Evolutionary conservation across 2,797 vertebrate genomes (phyloP), one percentile per base, ranked within the genome.

Genomic region (Aselliscus stoliczkanus): DNA sequence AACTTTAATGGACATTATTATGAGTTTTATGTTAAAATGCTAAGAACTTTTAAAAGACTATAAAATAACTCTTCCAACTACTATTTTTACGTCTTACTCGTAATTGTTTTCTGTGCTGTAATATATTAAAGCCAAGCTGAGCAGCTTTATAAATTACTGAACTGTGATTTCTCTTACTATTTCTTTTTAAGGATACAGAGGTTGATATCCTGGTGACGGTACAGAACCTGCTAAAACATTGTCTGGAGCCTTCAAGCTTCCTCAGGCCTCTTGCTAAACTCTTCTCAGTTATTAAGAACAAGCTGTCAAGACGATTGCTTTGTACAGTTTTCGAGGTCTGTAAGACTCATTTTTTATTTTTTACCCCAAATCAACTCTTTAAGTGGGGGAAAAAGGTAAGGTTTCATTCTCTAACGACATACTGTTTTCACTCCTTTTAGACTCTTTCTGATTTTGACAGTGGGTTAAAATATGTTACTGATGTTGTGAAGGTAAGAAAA

Each of bases 201-300:
- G 97, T 99, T 56, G 99, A 99, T 96, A 99, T 99, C 97, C 98
- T 99, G 96, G 98, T 99, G 97, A 99, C 99, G 0, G 97, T 99
- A 14, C 99, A 99, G 98, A 99, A 99, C 97, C 98, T 99, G 88
- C 97, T 99, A 96, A 99, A 97, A 29, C 99, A 99, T 88, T 99
- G 99, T 95, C 96, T 96, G 81, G 98, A 99, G 62, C 98, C 99
- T 7, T 69, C 98, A 0, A 94, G 83, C 75, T 99, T 99, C 98
- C 99, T 99, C 96, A 99, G 97, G 83, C 99, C 99, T 13, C 97
- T 99, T 89, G 98, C 99, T 97, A 99, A 98, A 97, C 99, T 99
- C 44, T 99, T 99, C 97, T 99, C 99, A 56, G 75, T 99, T 90
- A 98, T 99, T 93, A 99, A 99, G 92, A 98, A 98, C 98, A 99